Base-by-base conservation (phyloP, 2,888 invertebrate genomes). In the Lobophora halterata region DNA sequence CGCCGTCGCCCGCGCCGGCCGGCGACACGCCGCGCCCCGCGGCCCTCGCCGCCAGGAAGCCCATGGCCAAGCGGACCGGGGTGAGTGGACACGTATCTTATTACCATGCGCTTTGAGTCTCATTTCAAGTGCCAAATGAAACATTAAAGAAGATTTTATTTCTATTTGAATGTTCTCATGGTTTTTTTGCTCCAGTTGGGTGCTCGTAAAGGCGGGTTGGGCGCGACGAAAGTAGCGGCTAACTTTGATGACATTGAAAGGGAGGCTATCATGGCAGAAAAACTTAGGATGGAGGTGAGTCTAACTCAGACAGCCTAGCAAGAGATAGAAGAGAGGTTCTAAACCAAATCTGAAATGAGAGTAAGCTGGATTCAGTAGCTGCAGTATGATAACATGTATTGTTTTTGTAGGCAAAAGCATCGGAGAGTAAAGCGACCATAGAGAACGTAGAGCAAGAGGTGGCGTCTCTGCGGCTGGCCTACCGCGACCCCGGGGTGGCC, bases 201-300 rank as follows among this genome's bases (percentile, higher is more conserved):
- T 6, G 92, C 91, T 0, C 96, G 95, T 51, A 97, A 96, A 71
- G 92, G 94, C 20, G 95, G 95, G 0, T 85, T 99, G 33, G 99
- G 99, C 29, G 99, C 99, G 7, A 97, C 97, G 30, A 95, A 96
- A 75, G 97, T 99, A 12, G 94, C 94, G 62, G 92, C 97, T 2
- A 97, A 98, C 82, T 99, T 99, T 76, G 95, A 95, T 8, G 98
- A 97, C 67, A 92, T 99, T 45, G 98, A 99, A 80, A 92, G 93
- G 50, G 94, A 95, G 65, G 98, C 97, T 3, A 93, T 93, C 61
- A 89, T 95, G 77, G 92, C 94, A 1, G 95, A 97, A 78, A 94
- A 95, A 72, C 89, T 93, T 27, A 90, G 91, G 58, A 58, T 75
- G 58, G 86, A 87, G 78, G 79, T 70, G 61, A 75, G 55, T 28